A percentile compares a stretch with the other conserved stretches of the same genome.
Conservation (phyloP, 2,888 invertebrate species). For the Seira sanloemensis region DNA sequence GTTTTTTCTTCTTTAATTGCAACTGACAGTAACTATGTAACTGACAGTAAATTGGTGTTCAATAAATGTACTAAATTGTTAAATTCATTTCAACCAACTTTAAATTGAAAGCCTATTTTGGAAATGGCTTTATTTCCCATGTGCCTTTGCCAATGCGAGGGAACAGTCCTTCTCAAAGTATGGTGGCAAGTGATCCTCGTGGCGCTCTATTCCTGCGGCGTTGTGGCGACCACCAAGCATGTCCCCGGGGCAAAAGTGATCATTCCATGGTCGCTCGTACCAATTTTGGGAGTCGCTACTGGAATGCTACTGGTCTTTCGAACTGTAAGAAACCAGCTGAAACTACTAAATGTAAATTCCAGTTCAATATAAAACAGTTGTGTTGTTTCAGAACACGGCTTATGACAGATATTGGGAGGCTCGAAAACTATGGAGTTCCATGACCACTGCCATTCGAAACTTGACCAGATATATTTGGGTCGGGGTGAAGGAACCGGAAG, state of each 20-base stretch:
- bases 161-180: slow-evolving; percentile 51
- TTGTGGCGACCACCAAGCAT: slow-evolving; percentile 38
- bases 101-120: too few relatives aligned
- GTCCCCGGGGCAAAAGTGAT: slow-evolving; percentile 40
- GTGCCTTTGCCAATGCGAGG: slow-evolving; percentile 40
- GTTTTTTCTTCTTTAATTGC: too few relatives aligned
- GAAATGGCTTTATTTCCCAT: too few relatives aligned
- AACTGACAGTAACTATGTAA: too few relatives aligned
- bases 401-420: slow-evolving; percentile 71
- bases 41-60: too few relatives aligned
- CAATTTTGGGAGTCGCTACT: slow-evolving; percentile 69
- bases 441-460: slow-evolving; percentile 60
- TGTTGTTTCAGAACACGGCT: too few relatives aligned
- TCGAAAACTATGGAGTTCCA: slow-evolving; percentile 57
- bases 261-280: slow-evolving; percentile 65
- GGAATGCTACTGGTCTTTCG: slow-evolving; percentile 70
- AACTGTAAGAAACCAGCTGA: too few relatives aligned
- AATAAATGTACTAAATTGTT: too few relatives aligned
- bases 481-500: slow-evolving; percentile 64
- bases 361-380: too few relatives aligned
- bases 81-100: too few relatives aligned
- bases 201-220: slow-evolving; percentile 24
- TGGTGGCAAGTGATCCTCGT: slow-evolving; percentile 59
- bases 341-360: too few relatives aligned
- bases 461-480: slow-evolving; percentile 65